These are phyloP conservation scores for Psephotus haematonotus DNA, from an alignment of 2,113 vertebrate species.

Conservation along the genomic window DNA sequence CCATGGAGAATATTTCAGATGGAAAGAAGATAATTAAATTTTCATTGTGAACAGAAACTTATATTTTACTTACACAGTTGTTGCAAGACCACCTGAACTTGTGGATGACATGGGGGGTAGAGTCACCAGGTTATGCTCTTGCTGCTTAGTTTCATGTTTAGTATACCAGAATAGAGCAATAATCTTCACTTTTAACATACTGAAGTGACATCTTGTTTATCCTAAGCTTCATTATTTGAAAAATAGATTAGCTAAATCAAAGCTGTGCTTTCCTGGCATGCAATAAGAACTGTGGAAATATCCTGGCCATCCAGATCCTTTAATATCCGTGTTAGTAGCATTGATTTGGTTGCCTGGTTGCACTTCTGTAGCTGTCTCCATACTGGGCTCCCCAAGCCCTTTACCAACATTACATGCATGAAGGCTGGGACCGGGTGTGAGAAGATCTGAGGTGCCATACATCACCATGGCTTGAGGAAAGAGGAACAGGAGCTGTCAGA, in stretches of 20 bases:
- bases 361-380: not conserved
- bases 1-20: not conserved
- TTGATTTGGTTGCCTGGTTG: not conserved
- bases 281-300: not conserved
- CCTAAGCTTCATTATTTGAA: slow-evolving; percentile 11
- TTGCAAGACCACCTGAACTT: not conserved
- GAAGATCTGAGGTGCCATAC: not conserved
- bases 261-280: not conserved
- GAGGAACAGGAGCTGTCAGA: not conserved
- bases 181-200: not conserved
- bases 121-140: not conserved
- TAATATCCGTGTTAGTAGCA: not conserved
- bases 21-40: not conserved
- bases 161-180: not conserved
- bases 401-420: not conserved
- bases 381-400: not conserved
- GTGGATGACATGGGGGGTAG: not conserved
- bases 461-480: not conserved
- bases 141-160: not conserved
- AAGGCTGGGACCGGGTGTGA: not conserved
- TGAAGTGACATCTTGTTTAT: not conserved
- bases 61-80: not conserved
- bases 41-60: not conserved
- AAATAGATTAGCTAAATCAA: slow-evolving; percentile 17
- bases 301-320: not conserved